A percentile compares a stretch with the other conserved stretches of the same genome.
Evolutionary conservation across 2,888 invertebrate species (phyloP).

Genomic region (Choreutis nemorana): DNA sequence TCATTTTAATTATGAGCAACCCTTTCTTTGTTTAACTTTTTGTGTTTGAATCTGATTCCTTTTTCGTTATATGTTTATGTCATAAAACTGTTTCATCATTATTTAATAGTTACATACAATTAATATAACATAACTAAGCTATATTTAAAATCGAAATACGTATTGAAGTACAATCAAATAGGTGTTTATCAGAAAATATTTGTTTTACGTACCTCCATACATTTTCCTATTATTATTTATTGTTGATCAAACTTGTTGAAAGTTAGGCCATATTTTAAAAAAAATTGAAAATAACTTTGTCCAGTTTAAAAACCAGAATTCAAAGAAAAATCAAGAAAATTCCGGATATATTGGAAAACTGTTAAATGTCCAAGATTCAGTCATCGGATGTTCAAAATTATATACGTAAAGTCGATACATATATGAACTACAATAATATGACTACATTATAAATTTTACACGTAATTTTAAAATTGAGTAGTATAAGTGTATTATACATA

Average conservation of each 20-base stretch:
- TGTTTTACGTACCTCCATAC: constrained; percentile 39
- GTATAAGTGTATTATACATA: constrained; percentile 57
- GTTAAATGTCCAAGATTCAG: constrained; percentile 38
- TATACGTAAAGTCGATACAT: constrained; percentile 66
- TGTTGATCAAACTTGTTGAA: constrained; percentile 42
- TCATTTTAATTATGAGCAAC: constrained; percentile 43
- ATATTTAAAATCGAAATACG: constrained; percentile 41
- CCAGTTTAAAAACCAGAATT: constrained; percentile 38
- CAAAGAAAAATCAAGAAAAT: constrained; percentile 26
- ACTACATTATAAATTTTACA: constrained; percentile 64
- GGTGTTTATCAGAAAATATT: constrained; percentile 40
- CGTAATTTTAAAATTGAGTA: constrained; percentile 59
- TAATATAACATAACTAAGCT: background rate
- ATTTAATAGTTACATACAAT: background rate
- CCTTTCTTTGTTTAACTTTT: constrained; percentile 28
- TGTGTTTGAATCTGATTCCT: constrained; percentile 29
- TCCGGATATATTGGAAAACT: constrained; percentile 24
- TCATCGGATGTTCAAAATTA: constrained; percentile 65
- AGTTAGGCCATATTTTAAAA: constrained; percentile 20
- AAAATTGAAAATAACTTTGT: constrained; percentile 35
- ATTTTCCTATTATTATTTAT: constrained; percentile 32
- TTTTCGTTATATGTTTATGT: constrained; percentile 1
- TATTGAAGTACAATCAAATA: constrained; percentile 64
- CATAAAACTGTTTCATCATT: background rate
- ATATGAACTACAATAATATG: constrained; percentile 62